Base-by-base conservation (phyloP, 2,888 invertebrate species). In the Brenthis ino region DNA sequence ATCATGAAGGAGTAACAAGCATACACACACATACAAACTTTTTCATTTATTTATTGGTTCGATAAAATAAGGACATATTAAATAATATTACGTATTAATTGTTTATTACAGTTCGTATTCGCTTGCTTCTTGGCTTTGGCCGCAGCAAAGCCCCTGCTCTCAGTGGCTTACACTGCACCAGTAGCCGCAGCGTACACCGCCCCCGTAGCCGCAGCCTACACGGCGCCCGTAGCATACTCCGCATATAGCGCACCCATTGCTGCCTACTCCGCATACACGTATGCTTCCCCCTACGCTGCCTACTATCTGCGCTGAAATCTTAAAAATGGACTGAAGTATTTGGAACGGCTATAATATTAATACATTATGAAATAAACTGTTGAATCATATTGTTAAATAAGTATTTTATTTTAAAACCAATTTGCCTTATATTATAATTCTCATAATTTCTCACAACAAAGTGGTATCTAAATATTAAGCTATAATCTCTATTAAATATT, bases 71-170 rank as follows among this genome's bases (percentile, higher is more conserved):
- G 16, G 13, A 24, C n/a, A 5, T n/a, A 12, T 61, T 13, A 51
- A 16, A 2, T 43, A 43, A 24, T 50, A 43, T 53, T 24, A 11
- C 8, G 0, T 33, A 63, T 37, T 16, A 8, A 24, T 58, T 58
- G 66, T 69, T 67, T 55, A 77, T 87, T 82, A 3, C 80, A 94
- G 94, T 79, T 85, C 70, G 72, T 87, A 68, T 83, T 94, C 82
- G 84, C 88, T 48, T 93, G 92, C 77, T 81, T 94, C 76, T 74
- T 94, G 84, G 93, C 91, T 51, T 75, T 91, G 69, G 93, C 89
- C 55, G 84, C 86, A 50, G 93, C 93, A 68, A 88, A 89, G 77
- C 91, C 93, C 57, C 80, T 78, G 24, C 56, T 77, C 24, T 68
- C 85, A 2, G 71, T 72, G 65, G 77, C 74, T 57, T 77, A 74